Evolutionary conservation across 2,113 vertebrate species (phyloP), one percentile per base, ranked within the genome.

Genomic region (Pavo muticus): DNA sequence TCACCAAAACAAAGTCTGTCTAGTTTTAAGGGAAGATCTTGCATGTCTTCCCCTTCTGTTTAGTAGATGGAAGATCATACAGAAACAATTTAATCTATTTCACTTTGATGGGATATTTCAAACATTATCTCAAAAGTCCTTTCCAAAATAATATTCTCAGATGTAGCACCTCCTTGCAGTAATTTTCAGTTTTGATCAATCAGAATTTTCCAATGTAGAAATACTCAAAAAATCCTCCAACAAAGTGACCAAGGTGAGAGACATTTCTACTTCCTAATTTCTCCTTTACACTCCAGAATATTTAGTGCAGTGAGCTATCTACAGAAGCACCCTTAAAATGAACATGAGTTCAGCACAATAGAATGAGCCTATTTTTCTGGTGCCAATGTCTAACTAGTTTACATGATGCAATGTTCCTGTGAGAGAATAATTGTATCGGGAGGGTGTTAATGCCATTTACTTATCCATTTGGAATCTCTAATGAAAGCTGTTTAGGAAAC

Each of bases 401-500:
- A 65, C 25, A 17, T 69, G 27, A 87, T 44, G 37, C 30, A 86
- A 59, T 37, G 30, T n/a, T 92, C 59, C 52, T 87, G 11, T 40
- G 19, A 86, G n/a, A 87, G 20, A 88, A 39, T 65, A 77, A 90
- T 21, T 88, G 11, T 84, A 39, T 84, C 2, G 18, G 54, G 24
- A 76, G 21, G 40, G 23, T 64, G 52, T 78, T 78, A 84, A 73
- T 75, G 65, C 12, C 16, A 48, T 72, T 95, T 89, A 67, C 65
- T 61, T 81, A 72, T 11, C 79, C 47, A 79, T 63, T 93, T 79
- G 52, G 35, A 96, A 65, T 30, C 35, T 82, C 70, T 82, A 74
- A 92, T 79, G 75, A 92, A 96, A 97, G 88, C 21, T 82, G 30
- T 88, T 95, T 92, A 71, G 63, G 39, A 89, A 95, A 95, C 25